These are phyloP conservation scores for Elymnias hypermnestra DNA, from an alignment of 1,140 invertebrate genomes.

Conservation along the genomic window DNA sequence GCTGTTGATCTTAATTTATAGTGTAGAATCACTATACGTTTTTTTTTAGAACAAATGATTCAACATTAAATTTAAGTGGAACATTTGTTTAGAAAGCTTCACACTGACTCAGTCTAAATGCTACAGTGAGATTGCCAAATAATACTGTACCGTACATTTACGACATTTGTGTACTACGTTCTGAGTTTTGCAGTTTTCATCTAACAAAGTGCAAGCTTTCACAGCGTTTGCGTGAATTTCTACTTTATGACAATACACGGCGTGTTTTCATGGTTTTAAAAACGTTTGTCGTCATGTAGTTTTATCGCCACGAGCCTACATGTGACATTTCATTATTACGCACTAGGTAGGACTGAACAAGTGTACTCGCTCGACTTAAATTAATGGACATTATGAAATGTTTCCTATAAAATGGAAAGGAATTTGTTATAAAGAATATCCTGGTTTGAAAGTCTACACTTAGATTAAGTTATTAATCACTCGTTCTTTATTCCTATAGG, in stretches of 20 bases:
- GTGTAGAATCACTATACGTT: too few relatives aligned
- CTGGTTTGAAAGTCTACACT: too few relatives aligned
- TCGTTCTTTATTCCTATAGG: too few relatives aligned
- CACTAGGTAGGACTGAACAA: too few relatives aligned
- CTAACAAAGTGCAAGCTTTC: slow-evolving; percentile 64
- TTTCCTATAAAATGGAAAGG: too few relatives aligned
- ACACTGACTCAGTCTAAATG: slow-evolving; percentile 29
- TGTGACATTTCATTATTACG: slow-evolving; percentile 1
- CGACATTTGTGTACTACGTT: slow-evolving; percentile 36
- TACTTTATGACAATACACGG: slow-evolving; percentile 41
- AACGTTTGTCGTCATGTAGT: slow-evolving; percentile 15
- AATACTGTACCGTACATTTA: slow-evolving; percentile 32
- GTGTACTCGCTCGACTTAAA: too few relatives aligned
- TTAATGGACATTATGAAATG: too few relatives aligned
- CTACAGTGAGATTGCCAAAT: slow-evolving; percentile 27
- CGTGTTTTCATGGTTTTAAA: slow-evolving; percentile 34
- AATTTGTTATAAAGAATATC: too few relatives aligned
- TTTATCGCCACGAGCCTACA: not conserved
- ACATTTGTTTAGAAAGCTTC: slow-evolving; percentile 39
- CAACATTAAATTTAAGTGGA: too few relatives aligned
- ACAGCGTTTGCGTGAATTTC: slow-evolving; percentile 43
- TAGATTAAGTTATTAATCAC: too few relatives aligned
- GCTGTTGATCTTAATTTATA: too few relatives aligned
- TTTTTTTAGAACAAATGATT: too few relatives aligned
- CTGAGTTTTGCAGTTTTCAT: slow-evolving; percentile 55